A percentile compares a stretch with the other conserved stretches of the same genome.
These are phyloP conservation scores for Tetraneura akinire DNA, from an alignment of 1,140 invertebrate species.

Conservation along the genomic window DNA sequence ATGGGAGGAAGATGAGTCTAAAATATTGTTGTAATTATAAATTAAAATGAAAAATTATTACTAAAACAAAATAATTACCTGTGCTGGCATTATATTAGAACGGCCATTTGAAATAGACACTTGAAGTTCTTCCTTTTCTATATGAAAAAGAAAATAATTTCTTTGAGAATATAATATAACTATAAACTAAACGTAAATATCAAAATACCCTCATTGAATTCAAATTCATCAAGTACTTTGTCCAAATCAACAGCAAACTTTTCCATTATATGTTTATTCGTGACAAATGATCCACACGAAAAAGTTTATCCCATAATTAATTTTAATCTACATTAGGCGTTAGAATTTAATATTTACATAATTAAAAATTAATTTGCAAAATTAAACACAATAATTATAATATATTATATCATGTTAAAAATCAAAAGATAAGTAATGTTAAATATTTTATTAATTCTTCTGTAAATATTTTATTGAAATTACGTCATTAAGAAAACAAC, in stretches of 20 bases:
- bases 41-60: not conserved
- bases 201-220: slow-evolving; percentile 69
- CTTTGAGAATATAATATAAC: not conserved
- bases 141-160: not conserved
- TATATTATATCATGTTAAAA: not conserved
- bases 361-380: not conserved
- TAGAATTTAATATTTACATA: not conserved
- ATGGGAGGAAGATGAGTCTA: slow-evolving; percentile 14
- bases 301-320: slow-evolving; percentile 31
- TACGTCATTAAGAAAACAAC: not conserved
- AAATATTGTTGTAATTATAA: slow-evolving; percentile 17
- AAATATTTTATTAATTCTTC: not conserved
- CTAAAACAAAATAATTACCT: slow-evolving; percentile 25
- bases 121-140: slow-evolving; percentile 29
- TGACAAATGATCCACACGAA: not conserved
- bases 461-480: not conserved
- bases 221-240: slow-evolving; percentile 85
- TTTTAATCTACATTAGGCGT: not conserved
- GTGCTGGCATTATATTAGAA: slow-evolving; percentile 18
- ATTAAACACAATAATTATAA: not conserved
- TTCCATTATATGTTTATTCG: slow-evolving; percentile 63
- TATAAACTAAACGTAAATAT: slow-evolving; percentile 1
- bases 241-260: slow-evolving; percentile 80
- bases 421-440: not conserved
- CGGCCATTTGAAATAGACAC: slow-evolving; percentile 30